Percentiles rank a stretch among this genome's conserved stretches.
Conservation (phyloP, 2,888 invertebrate species). For the Dynastes grantii region DNA sequence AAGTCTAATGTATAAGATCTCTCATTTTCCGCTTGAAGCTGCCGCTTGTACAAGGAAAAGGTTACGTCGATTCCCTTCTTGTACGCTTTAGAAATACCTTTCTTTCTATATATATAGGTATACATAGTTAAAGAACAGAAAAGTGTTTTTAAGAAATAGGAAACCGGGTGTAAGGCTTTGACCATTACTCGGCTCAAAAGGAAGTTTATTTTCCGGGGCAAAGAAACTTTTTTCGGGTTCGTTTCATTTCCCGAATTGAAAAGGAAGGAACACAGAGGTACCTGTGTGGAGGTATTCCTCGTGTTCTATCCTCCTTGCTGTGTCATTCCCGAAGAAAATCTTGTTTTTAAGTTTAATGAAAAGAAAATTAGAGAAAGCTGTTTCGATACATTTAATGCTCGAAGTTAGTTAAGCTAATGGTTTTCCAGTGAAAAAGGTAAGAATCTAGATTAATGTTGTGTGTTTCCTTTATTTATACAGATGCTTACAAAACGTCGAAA, state of each 20-base stretch:
- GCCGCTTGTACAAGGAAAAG: constrained; percentile 7
- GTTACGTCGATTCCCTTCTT: constrained; percentile 34
- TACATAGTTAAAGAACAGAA: constrained; percentile 34
- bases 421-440: too few relatives aligned
- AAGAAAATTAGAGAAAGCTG: background rate
- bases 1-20: constrained; percentile 13
- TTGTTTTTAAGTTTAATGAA: background rate
- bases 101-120: background rate
- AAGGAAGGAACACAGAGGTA: background rate
- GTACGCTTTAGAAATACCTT: constrained; percentile 36
- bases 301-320: too few relatives aligned
- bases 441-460: too few relatives aligned
- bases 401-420: too few relatives aligned
- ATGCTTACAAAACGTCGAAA: too few relatives aligned
- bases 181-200: constrained; percentile 37
- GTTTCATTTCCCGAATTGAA: constrained; percentile 30
- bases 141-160: constrained; percentile 44
- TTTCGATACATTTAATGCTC: too few relatives aligned
- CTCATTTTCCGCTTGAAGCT: constrained; percentile 39
- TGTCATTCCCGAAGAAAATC: background rate
- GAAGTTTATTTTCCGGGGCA: constrained; percentile 34
- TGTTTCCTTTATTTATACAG: too few relatives aligned
- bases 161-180: constrained; percentile 32
- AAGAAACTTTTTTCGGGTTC: constrained; percentile 36
- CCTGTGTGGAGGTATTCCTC: background rate